Base-by-base conservation (phyloP, 2,888 invertebrate species). In the Lutraria lutraria region DNA sequence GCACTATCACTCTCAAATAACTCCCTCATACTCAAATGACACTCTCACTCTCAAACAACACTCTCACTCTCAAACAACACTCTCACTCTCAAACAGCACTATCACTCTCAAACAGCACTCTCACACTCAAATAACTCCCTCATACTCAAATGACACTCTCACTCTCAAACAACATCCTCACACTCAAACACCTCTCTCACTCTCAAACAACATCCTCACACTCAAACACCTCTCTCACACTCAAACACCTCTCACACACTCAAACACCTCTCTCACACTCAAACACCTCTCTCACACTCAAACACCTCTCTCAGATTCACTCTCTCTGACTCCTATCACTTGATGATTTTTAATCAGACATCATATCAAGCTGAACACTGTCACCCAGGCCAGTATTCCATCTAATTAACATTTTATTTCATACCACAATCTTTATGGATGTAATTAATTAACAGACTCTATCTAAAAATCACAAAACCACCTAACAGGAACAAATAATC, bases 391-490 rank as follows among this genome's bases (percentile, higher is more conserved):
- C 43, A n/a, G n/a, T 76, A 34, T 76, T 34, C 54, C 43, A 60
- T 29, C 83, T 89, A 89, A 89, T 89, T 89, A 89, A 89, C 85
- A 85, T 85, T 89, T 87, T 87, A 89, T 87, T 87, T 87, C 82
- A 87, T 87, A 85, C 60, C 83, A 16, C 85, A 81, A 89, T 89
- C 89, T 87, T 85, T 85, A 89, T 76, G 87, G 84, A 82, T 72
- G 85, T 87, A 81, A 89, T 89, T 89, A 87, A 89, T 87, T 89
- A 89, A 85, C 84, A 82, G 54, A 60, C 79, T 72, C 85, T 85
- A 85, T 85, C 85, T 85, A 85, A 76, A 83, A 87, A 82, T 76
- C 81, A 63, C 68, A 54, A 79, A 83, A 87, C 60, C 83, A 87
- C 87, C 80, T 76, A 31, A 34, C 60, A 56, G 79, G 34, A 76